Percentiles rank a stretch among this genome's conserved stretches.
These are phyloP conservation scores for Hipparchia sbordonii DNA, from an alignment of 2,888 invertebrate genomes.

Conservation along the genomic window DNA sequence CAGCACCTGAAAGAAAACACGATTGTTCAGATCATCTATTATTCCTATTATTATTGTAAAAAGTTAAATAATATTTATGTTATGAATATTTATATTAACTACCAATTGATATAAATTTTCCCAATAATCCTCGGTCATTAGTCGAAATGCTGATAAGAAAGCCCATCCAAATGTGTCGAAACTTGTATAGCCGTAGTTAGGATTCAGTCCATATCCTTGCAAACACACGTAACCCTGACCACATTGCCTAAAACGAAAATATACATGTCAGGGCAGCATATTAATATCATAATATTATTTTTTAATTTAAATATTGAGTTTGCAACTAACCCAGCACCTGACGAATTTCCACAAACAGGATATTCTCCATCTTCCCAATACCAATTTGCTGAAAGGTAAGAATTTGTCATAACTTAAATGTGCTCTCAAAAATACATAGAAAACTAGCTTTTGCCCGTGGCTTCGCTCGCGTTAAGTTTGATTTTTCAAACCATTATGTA, in stretches of 20 bases:
- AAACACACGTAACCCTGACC: slow-evolving; percentile 93
- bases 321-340: slow-evolving; percentile 91
- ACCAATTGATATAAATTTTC: slow-evolving; percentile 98
- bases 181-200: slow-evolving; percentile 98
- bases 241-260: slow-evolving; percentile 86
- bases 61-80: background rate
- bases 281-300: background rate
- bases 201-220: slow-evolving; percentile 96
- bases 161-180: slow-evolving; percentile 99
- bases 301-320: background rate
- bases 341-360: slow-evolving; percentile 95
- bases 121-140: slow-evolving; percentile 99
- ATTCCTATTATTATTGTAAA: background rate
- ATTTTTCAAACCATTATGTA: no score
- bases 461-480: no score
- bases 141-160: slow-evolving; percentile 96
- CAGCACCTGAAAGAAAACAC: slow-evolving; percentile 85
- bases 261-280: background rate
- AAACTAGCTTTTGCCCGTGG: no score
- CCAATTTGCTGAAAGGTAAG: slow-evolving; percentile 87
- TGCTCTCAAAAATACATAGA: background rate
- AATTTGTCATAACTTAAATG: background rate
- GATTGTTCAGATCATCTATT: background rate
- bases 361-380: slow-evolving; percentile 86
- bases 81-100: slow-evolving; percentile 48